Base-by-base conservation (phyloP, 2,888 invertebrate genomes). In the Chironomus tentans region DNA sequence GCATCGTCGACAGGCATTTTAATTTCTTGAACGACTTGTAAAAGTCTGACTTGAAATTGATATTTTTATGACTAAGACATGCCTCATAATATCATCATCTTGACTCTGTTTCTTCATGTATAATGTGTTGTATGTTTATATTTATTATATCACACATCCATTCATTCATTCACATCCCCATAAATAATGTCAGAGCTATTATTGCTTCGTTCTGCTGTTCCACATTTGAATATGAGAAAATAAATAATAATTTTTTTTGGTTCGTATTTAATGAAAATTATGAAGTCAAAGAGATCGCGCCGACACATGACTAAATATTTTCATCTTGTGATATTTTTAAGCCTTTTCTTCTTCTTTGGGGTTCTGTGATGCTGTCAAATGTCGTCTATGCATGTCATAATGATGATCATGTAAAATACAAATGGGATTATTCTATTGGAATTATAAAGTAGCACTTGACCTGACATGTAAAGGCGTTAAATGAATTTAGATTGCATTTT, bases 11-110 rank as follows among this genome's bases (percentile, higher is more conserved):
- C 56, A n/a, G 38, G 38, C 38, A 38, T 38, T 38, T 38, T 38
- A 38, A 38, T 38, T 38, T 38, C 38, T 38, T 38, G 38, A 47
- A 47, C 70, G 56, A n/a, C 15, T 47, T 48, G 13, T 70, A 61
- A 71, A 24, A 65, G 12, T 15, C 56, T n/a, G 21, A 65, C 13
- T 24, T 46, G 61, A 71, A 70, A 71, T 22, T 71, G 71, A 71
- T 50, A 71, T 50, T 56, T 71, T 71, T 56, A 70, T 48, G 56
- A 47, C 50, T 56, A 18, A 71, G 21, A 50, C 71, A 71, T 71
- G 71, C 71, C 71, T 56, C 61, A 50, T 56, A 50, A 71, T 71
- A 71, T 56, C 61, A 71, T 71, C 62, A 62, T 65, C 24, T 13
- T 15, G 56, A 15, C 56, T 56, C 56, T 18, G 15, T n/a, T n/a